These are phyloP conservation scores for Papilio protenor DNA, from an alignment of 2,888 invertebrate genomes.

Conservation along the genomic window DNA sequence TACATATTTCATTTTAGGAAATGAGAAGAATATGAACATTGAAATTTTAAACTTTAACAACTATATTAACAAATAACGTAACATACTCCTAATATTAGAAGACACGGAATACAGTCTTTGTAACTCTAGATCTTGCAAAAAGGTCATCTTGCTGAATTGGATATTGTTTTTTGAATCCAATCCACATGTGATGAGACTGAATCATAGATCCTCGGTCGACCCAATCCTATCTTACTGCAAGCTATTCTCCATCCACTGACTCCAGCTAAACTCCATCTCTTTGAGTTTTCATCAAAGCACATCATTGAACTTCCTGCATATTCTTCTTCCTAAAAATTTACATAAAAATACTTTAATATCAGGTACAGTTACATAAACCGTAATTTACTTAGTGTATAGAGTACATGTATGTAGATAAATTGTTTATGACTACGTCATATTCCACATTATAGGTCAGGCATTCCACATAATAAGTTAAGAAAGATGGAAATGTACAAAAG, in stretches of 20 bases:
- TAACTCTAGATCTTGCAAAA: constrained; percentile 42
- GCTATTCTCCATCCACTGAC: constrained; percentile 94
- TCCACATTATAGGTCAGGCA: no score
- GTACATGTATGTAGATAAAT: no score
- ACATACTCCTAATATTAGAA: constrained; percentile 32
- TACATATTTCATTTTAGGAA: constrained; percentile 19
- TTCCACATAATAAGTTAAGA: no score
- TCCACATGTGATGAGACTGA: constrained; percentile 92
- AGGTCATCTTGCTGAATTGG: constrained; percentile 78
- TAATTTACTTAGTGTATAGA: no score
- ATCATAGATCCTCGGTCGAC: constrained; percentile 92
- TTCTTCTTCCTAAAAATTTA: constrained; percentile 89
- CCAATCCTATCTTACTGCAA: constrained; percentile 90
- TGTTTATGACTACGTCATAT: no score
- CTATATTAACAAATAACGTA: constrained; percentile 44
- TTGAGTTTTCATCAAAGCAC: constrained; percentile 88
- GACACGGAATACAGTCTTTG: constrained; percentile 65
- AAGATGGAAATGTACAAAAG: not conserved
- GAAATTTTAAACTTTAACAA: constrained; percentile 47
- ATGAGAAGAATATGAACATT: constrained; percentile 35
- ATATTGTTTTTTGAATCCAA: constrained; percentile 92
- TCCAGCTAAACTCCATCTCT: constrained; percentile 91
- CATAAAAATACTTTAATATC: constrained; percentile 18
- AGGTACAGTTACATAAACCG: not conserved
- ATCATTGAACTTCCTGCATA: constrained; percentile 94